Evolutionary conservation across 2,888 invertebrate genomes (phyloP), one percentile per base, ranked within the genome.

Genomic region (Lasius fuliginosus): DNA sequence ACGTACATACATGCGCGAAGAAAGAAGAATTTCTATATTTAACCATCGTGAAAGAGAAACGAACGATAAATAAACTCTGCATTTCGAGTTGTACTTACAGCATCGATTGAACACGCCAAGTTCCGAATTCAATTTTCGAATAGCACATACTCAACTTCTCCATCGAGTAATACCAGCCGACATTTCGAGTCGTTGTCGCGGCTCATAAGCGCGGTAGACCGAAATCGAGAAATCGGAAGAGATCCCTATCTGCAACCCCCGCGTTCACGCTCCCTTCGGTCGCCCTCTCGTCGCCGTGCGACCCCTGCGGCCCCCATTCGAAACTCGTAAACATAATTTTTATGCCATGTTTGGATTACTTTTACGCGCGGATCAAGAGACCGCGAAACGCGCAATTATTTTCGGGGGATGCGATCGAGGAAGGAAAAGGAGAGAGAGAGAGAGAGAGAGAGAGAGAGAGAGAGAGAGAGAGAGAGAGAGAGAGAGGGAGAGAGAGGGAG

Each of bases 311-410:
- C 18, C 58, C 85, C 92, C 90, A 94, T 94, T 94, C 87, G 91
- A 94, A 93, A 93, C 93, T 94, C 94, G 94, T 94, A 94, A 94
- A 94, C 93, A 93, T 94, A 93, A 94, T 94, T 94, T 94, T 94
- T 94, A 94, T 92, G 92, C 92, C 91, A 91, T 93, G 93, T 94
- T 94, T 94, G 94, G 93, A 94, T 94, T 93, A 93, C 93, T 94
- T 93, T 90, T 92, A 91, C 91, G 91, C 92, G 91, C 92, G 91
- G 92, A 94, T 93, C 92, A 92, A 92, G 93, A 93, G 93, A 94
- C 94, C 94, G 92, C 94, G 93, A 94, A 94, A 93, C 91, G 92
- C 89, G 92, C 94, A 93, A 94, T 94, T 94, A 94, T 94, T 93
- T 92, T 89, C 85, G 87, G 85, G 89, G 87, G 82, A 68, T 18